phyloP scores from a whole-genome alignment of 2,888 invertebrate genomes.

The Lucinisca nassula region DNA sequence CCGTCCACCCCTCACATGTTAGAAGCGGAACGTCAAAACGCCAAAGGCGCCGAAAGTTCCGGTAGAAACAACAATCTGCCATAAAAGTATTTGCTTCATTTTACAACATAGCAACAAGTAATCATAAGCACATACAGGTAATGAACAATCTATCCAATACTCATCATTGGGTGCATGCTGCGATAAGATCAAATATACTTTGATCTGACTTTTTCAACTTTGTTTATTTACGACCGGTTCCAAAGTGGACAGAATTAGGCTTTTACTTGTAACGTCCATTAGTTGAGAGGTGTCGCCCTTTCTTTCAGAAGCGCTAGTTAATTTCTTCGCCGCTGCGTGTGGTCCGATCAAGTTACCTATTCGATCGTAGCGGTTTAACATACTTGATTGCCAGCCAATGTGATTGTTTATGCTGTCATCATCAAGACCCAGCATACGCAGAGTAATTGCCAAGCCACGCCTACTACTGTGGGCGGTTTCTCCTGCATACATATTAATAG shows the following conservation, averaged over 20 bases:
- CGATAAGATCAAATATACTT: too few relatives aligned
- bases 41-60: too few relatives aligned
- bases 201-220: too few relatives aligned
- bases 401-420: constrained; percentile 16
- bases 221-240: too few relatives aligned
- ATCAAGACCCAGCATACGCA: constrained; percentile 3
- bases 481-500: background rate
- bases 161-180: too few relatives aligned
- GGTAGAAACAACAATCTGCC: too few relatives aligned
- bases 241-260: background rate
- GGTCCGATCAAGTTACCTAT: background rate
- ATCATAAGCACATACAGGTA: too few relatives aligned
- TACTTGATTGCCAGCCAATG: constrained; percentile 24
- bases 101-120: too few relatives aligned
- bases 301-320: background rate
- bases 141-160: too few relatives aligned
- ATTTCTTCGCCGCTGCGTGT: background rate
- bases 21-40: too few relatives aligned
- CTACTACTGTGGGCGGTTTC: constrained; percentile 12
- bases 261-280: background rate
- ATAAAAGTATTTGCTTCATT: too few relatives aligned
- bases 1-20: too few relatives aligned
- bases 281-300: background rate
- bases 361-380: constrained; percentile 4
- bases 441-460: constrained; percentile 1